Percentiles rank a stretch among this genome's conserved stretches.
These are phyloP conservation scores for Paracanthobrama guichenoti DNA, from an alignment of 2,113 vertebrate genomes.

Conservation along the genomic window DNA sequence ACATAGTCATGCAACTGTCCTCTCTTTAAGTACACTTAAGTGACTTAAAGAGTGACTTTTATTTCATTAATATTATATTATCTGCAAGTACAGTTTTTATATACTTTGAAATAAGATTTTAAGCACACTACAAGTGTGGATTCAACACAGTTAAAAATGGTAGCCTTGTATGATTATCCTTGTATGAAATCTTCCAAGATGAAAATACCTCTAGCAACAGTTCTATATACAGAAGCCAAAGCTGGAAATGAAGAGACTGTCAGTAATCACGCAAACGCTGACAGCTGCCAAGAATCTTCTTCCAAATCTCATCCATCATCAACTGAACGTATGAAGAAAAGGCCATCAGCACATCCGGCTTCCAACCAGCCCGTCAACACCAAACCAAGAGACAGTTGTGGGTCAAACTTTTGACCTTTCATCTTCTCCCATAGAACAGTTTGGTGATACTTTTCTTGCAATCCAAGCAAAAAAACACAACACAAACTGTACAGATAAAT, in stretches of 20 bases:
- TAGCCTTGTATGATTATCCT: not conserved
- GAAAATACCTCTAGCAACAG: not conserved
- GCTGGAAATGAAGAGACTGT: slow-evolving; percentile 22
- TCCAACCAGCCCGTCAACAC: slow-evolving; percentile 20
- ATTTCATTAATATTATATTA: not conserved
- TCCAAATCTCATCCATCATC: slow-evolving; percentile 23
- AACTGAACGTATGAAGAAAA: slow-evolving; percentile 14
- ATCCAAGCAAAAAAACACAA: not conserved
- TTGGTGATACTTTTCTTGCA: slow-evolving; percentile 14
- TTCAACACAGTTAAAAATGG: not conserved
- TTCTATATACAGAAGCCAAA: slow-evolving; percentile 4
- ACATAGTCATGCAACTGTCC: not conserved
- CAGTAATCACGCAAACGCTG: not conserved
- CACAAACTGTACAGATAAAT: not conserved
- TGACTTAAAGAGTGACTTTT: too few relatives aligned
- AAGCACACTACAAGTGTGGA: not conserved
- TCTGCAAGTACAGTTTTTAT: not conserved
- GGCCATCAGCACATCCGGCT: not conserved
- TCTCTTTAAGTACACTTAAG: too few relatives aligned
- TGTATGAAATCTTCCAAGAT: not conserved
- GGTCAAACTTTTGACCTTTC: slow-evolving; percentile 9
- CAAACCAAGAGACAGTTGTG: not conserved
- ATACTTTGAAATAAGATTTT: not conserved
- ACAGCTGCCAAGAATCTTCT: not conserved
- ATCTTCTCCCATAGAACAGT: not conserved